Evolutionary conservation across 2,888 invertebrate species (phyloP).

Genomic region (Tachystola acroxantha): DNA sequence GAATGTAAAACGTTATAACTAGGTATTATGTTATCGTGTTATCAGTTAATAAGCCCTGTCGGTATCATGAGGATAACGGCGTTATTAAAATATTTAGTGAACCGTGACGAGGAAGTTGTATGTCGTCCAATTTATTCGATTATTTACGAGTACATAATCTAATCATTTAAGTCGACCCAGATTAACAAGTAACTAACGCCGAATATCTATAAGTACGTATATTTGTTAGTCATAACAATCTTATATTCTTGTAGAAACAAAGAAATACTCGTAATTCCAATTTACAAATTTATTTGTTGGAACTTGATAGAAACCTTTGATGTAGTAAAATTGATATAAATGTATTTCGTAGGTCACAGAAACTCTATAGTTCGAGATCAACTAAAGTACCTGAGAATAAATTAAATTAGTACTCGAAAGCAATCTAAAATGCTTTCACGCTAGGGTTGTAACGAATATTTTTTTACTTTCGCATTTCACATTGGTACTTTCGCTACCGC

Average conservation of each 20-base stretch:
- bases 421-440: too few species aligned
- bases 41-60: constrained; percentile 29
- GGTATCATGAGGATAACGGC: constrained; percentile 21
- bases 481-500: constrained; percentile 6
- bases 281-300: too few species aligned
- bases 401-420: too few species aligned
- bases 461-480: not conserved
- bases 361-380: too few species aligned
- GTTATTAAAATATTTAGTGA: constrained; percentile 35
- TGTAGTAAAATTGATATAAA: too few species aligned
- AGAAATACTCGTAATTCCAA: too few species aligned
- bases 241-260: too few species aligned
- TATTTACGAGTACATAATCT: constrained; percentile 1
- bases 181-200: not conserved
- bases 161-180: not conserved
- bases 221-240: not conserved
- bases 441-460: constrained; percentile 10
- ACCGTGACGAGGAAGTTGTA: constrained; percentile 23
- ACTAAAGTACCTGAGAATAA: too few species aligned
- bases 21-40: constrained; percentile 25
- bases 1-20: constrained; percentile 12
- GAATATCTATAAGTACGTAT: not conserved
- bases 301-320: too few species aligned
- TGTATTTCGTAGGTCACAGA: too few species aligned
- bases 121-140: constrained; percentile 4